A percentile compares a stretch with the other conserved stretches of the same genome.
Evolutionary conservation across 2,888 invertebrate genomes (phyloP).

Genomic region (Lordiphosa fenestrarum): DNA sequence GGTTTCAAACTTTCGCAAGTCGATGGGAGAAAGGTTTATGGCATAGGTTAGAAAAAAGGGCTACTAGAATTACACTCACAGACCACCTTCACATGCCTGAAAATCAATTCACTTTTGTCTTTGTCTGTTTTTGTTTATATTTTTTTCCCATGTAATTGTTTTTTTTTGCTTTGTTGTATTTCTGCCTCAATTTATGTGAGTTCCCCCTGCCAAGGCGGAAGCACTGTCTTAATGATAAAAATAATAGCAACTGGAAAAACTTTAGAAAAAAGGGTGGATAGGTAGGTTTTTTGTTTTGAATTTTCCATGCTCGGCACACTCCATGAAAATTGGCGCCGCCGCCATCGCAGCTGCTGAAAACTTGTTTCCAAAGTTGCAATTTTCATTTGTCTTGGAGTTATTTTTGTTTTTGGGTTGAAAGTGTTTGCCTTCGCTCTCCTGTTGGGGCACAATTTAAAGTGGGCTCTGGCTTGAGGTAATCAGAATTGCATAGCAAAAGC

Average conservation of each 20-base stretch:
- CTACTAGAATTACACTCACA: slow-evolving; percentile 11
- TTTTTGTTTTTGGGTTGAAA: slow-evolving; percentile 27
- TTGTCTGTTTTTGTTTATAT: slow-evolving; percentile 16
- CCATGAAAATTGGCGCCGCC: slow-evolving; percentile 4
- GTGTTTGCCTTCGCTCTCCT: slow-evolving; percentile 31
- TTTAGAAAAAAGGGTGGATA: neutral
- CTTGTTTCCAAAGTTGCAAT: slow-evolving; percentile 67
- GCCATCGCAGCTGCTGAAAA: slow-evolving; percentile 41
- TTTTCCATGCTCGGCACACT: too few species aligned
- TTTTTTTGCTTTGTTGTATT: neutral
- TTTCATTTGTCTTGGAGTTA: slow-evolving; percentile 38
- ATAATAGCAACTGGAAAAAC: slow-evolving; percentile 35
- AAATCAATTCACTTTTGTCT: slow-evolving; percentile 55
- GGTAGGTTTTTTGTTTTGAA: too few species aligned
- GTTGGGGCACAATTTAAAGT: slow-evolving; percentile 26
- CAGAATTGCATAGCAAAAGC: slow-evolving; percentile 37
- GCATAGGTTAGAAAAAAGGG: neutral
- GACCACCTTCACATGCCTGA: slow-evolving; percentile 33
- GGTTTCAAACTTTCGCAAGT: slow-evolving; percentile 20
- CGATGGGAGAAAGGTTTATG: slow-evolving; percentile 2
- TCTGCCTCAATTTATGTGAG: slow-evolving; percentile 58
- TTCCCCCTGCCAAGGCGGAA: slow-evolving; percentile 48
- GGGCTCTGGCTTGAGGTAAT: slow-evolving; percentile 47
- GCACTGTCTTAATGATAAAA: slow-evolving; percentile 54
- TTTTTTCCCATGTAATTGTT: slow-evolving; percentile 18